Base-by-base conservation (phyloP, 2,113 vertebrate genomes). In the Pseudopipra pipra region DNA sequence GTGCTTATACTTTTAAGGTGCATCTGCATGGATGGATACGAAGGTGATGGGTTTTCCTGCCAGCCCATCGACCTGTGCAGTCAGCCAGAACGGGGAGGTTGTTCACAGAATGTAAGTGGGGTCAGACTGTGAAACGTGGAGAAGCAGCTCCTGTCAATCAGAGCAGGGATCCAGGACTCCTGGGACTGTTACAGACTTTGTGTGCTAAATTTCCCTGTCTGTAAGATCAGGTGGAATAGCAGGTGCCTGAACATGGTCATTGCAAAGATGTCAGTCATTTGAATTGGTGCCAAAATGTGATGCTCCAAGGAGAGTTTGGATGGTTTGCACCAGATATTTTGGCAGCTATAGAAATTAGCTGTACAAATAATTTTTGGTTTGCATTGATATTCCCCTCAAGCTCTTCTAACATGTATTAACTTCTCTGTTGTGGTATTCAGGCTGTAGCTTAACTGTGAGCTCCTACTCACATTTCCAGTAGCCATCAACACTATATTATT, bases 21-120 rank as follows among this genome's bases (percentile, higher is more conserved):
- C 61, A 58, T 98, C 79, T 98, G 98, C 89, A 62, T 92, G 13
- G 96, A 98, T 85, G 98, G 98, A 37, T 98, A 98, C 0, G 97
- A 99, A 41, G 99, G 99, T 1, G 98, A 99, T 1, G 99, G 99
- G 37, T 98, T 98, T 97, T 98, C 98, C 93, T 99, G 99, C 90
- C 85, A 96, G n/a, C 97, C 97, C 51, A 94, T 98, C 3, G 97
- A 99, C 95, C 97, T 97, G 78, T 99, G 99, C 91, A 97, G 97
- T 65, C 97, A 93, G 70, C 97, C 97, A 41, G 96, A 96, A 76
- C 94, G 97, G 20, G 99, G 99, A 59, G 98, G 98, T 46, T 99
- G 99, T 66, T 97, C 99, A 5, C 76, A 92, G 79, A 99, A 99
- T 5, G 99, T 99, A 95, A 99, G 99, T 98, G 65, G 49, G 31